These are phyloP conservation scores for Siniperca obscura DNA, from an alignment of 2,797 vertebrate species.

Conservation along the genomic window DNA sequence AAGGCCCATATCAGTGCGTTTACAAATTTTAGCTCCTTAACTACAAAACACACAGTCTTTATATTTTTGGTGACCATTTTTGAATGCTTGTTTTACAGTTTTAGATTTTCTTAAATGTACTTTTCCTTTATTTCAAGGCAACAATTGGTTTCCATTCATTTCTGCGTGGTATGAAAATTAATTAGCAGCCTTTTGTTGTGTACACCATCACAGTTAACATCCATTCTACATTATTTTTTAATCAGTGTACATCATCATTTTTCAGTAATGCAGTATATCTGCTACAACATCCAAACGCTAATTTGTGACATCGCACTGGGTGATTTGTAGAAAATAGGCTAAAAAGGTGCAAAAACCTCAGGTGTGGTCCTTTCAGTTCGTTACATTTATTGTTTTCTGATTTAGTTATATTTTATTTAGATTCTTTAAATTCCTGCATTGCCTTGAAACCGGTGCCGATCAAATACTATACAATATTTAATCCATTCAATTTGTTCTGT, in stretches of 20 bases:
- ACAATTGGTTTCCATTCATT: too few relatives aligned
- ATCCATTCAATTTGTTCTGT: neutral
- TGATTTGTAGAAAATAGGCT: neutral
- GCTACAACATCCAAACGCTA: neutral
- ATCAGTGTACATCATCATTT: neutral
- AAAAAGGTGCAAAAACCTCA: neutral
- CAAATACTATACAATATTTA: neutral
- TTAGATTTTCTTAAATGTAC: neutral
- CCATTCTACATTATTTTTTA: too few relatives aligned
- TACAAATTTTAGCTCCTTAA: neutral
- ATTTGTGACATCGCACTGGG: neutral
- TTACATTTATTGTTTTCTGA: neutral
- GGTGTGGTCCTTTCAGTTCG: neutral
- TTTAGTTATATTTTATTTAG: neutral
- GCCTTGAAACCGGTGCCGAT: neutral
- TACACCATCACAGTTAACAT: too few relatives aligned
- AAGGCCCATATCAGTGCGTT: neutral
- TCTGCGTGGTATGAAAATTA: neutral
- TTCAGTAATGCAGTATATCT: neutral
- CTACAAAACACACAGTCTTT: too few relatives aligned
- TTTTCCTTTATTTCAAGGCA: neutral
- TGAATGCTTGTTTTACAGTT: neutral
- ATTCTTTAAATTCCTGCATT: neutral
- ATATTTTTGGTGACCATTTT: too few relatives aligned
- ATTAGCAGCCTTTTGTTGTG: neutral